phyloP scores from a whole-genome alignment of 2,113 vertebrate genomes.

The Vidua macroura region DNA sequence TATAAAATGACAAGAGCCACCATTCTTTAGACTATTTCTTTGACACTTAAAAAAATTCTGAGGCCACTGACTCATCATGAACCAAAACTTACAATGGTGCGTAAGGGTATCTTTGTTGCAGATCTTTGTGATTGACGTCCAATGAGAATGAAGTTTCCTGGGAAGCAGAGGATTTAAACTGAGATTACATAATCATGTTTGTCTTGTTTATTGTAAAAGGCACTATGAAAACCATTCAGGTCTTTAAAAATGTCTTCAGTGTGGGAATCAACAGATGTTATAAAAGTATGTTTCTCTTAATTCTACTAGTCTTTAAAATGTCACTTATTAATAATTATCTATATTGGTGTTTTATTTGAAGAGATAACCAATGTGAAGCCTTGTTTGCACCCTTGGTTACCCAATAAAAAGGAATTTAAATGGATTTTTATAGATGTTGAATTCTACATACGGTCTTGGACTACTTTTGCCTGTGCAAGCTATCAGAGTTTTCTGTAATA shows the following conservation, averaged over 20 bases:
- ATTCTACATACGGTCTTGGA: background rate
- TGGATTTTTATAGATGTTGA: background rate
- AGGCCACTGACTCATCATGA: background rate
- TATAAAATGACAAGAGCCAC: background rate
- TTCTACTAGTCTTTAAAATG: background rate
- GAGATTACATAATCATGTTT: background rate
- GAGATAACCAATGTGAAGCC: background rate
- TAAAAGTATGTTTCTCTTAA: background rate
- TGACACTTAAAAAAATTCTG: background rate
- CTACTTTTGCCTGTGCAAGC: background rate
- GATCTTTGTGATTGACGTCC: background rate
- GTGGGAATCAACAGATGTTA: background rate
- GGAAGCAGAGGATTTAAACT: background rate
- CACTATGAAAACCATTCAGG: background rate
- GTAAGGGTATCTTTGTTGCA: background rate
- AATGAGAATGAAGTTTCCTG: background rate
- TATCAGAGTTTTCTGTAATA: background rate
- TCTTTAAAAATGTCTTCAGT: background rate
- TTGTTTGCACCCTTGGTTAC: background rate
- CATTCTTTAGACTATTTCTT: background rate
- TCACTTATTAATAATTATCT: background rate
- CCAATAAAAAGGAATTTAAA: background rate
- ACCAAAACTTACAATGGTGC: background rate
- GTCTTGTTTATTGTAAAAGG: background rate
- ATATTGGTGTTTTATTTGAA: background rate